A percentile compares a stretch with the other conserved stretches of the same genome.
Evolutionary conservation across 2,797 vertebrate species (phyloP).

Genomic region (Acomys russatus): DNA sequence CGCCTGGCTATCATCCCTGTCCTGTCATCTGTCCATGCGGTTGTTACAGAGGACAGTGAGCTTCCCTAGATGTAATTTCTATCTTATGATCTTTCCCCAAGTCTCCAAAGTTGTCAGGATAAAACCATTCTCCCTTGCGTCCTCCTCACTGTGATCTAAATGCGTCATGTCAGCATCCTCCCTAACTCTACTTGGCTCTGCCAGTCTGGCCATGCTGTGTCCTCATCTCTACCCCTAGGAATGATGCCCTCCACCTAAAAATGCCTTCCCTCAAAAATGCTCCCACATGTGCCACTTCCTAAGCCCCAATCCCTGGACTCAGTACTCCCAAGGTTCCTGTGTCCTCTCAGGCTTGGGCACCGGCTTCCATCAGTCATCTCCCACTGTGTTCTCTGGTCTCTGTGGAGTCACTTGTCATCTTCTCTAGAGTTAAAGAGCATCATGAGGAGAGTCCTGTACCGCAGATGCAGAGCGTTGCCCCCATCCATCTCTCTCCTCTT

Average conservation of each 20-base stretch:
- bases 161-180: background rate
- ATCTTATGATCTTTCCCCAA: background rate
- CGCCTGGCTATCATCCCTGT: background rate
- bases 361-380: background rate
- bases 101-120: background rate
- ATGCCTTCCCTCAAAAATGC: background rate
- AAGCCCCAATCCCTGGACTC: background rate
- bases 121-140: background rate
- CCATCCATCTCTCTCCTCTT: background rate
- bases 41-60: background rate
- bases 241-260: background rate
- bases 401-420: background rate
- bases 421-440: background rate
- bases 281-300: background rate
- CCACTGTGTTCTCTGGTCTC: background rate
- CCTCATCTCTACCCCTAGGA: background rate
- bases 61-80: background rate
- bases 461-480: background rate
- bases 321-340: background rate
- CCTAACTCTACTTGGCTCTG: too few relatives aligned
- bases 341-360: background rate
- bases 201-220: background rate
- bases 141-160: background rate
- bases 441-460: too few relatives aligned
- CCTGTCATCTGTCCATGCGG: too few relatives aligned